Percentiles rank a stretch among this genome's conserved stretches.
Conservation (phyloP, 1,140 invertebrate genomes). For the Drosophila sturtevanti region DNA sequence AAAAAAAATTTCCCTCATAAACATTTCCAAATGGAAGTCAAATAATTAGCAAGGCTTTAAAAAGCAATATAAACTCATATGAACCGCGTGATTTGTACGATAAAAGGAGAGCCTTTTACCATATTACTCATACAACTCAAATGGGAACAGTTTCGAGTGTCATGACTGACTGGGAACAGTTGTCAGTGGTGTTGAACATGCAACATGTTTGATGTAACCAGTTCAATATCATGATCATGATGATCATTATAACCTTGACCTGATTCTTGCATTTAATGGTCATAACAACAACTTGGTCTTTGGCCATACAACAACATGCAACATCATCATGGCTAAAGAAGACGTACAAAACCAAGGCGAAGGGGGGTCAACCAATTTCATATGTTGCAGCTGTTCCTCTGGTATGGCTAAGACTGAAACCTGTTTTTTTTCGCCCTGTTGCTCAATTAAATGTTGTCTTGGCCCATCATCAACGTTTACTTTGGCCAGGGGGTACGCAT, state of each 20-base stretch:
- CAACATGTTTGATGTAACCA: conserved; percentile 49
- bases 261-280: conserved; percentile 58
- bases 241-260: conserved; percentile 61
- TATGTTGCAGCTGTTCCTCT: conserved; percentile 45
- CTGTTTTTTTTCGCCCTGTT: neutral
- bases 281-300: conserved; percentile 43
- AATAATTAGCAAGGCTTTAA: conserved; percentile 45
- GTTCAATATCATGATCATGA: conserved; percentile 54
- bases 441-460: conserved; percentile 4
- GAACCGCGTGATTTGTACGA: conserved; percentile 41
- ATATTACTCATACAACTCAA: neutral
- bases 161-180: conserved; percentile 9
- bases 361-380: neutral
- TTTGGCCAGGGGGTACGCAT: conserved; percentile 25
- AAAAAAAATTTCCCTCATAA: conserved; percentile 9
- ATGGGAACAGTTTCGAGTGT: neutral
- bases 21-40: conserved; percentile 21
- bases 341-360: conserved; percentile 5
- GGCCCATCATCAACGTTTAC: conserved; percentile 30
- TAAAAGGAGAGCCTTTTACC: conserved; percentile 28
- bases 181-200: neutral
- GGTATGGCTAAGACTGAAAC: neutral
- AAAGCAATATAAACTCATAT: conserved; percentile 34
- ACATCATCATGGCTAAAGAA: conserved; percentile 23
- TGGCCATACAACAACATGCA: conserved; percentile 35